phyloP scores from a whole-genome alignment of 2,888 invertebrate species.

The Drosophila neotestacea region DNA sequence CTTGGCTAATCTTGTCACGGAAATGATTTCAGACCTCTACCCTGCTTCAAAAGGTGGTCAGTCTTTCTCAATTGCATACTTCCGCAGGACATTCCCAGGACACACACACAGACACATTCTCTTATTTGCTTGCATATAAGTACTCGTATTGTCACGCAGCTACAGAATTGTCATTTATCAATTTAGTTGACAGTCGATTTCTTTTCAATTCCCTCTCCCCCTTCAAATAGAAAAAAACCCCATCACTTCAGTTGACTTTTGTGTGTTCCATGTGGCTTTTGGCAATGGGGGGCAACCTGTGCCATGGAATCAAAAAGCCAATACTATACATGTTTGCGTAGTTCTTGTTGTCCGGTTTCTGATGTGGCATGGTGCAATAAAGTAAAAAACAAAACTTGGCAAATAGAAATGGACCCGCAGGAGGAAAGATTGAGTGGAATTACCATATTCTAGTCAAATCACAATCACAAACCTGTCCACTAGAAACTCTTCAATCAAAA shows the following conservation, averaged over 20 bases:
- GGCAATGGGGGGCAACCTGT: conserved; percentile 37
- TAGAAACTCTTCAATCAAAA: conserved; percentile 68
- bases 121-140: conserved; percentile 20
- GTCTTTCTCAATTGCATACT: conserved; percentile 60
- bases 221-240: conserved; percentile 30
- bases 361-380: conserved; percentile 71
- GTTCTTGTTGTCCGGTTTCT: conserved; percentile 35
- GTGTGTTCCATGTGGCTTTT: conserved; percentile 32
- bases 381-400: conserved; percentile 49
- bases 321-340: conserved; percentile 11
- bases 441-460: conserved; percentile 78
- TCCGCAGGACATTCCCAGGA: conserved; percentile 39
- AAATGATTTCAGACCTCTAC: conserved; percentile 59
- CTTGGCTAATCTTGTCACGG: conserved; percentile 64
- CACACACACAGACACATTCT: conserved; percentile 3
- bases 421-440: conserved; percentile 40
- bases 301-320: conserved; percentile 38
- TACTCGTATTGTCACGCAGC: conserved; percentile 60
- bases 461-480: conserved; percentile 66
- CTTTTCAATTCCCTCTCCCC: conserved; percentile 67
- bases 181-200: conserved; percentile 83
- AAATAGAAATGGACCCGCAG: conserved; percentile 35
- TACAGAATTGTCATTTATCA: conserved; percentile 78
- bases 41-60: conserved; percentile 15
- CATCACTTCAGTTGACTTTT: conserved; percentile 65